Evolutionary conservation across 2,113 vertebrate genomes (phyloP).

Genomic region (Neoarius graeffei): DNA sequence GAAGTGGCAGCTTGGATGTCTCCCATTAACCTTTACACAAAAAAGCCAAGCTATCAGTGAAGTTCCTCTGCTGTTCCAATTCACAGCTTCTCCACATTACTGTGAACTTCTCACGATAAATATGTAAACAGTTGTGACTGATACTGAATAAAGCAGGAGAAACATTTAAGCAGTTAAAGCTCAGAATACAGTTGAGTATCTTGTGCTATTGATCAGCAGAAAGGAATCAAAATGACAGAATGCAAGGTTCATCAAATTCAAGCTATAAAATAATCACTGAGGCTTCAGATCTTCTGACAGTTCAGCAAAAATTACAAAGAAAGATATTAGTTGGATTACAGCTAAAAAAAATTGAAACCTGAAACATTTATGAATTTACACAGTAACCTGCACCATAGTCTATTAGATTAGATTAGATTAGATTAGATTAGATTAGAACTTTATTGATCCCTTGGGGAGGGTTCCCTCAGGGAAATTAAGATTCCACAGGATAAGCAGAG

Average conservation of each 20-base stretch:
- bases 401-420: no score
- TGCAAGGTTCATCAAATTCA: neutral
- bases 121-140: slow-evolving; percentile 5
- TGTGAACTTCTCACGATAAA: slow-evolving; percentile 15
- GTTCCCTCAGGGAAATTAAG: no score
- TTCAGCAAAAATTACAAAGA: neutral
- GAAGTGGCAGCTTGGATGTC: slow-evolving; percentile 68
- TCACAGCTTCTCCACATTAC: neutral
- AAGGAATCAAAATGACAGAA: neutral
- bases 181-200: neutral
- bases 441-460: no score
- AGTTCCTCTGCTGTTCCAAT: slow-evolving; percentile 3
- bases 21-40: slow-evolving; percentile 60
- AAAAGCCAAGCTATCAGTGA: slow-evolving; percentile 1
- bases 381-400: neutral
- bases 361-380: neutral
- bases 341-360: neutral
- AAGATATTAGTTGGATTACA: neutral
- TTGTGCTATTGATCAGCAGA: neutral
- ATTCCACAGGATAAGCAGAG: no score
- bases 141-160: neutral
- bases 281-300: neutral
- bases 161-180: neutral
- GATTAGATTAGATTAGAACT: no score
- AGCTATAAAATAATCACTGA: neutral